These are phyloP conservation scores for Lasioglossum malachurum DNA, from an alignment of 2,888 invertebrate genomes.

Conservation along the genomic window DNA sequence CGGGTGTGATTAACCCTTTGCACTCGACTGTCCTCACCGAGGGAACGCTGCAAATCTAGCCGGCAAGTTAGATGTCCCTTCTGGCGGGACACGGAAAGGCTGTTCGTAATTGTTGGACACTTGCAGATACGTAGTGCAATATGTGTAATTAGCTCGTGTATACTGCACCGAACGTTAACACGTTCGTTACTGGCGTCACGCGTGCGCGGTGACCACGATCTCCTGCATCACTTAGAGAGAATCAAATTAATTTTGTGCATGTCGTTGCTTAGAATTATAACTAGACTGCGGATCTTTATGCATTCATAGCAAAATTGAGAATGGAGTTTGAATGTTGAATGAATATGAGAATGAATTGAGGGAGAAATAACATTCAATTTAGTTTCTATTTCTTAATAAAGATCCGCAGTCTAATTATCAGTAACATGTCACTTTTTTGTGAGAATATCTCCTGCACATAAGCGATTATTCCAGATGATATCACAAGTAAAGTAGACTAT, in stretches of 20 bases:
- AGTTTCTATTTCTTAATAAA: no score
- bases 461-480: background rate
- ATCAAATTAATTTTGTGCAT: background rate
- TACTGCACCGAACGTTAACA: background rate
- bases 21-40: background rate
- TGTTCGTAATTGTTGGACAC: background rate
- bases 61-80: background rate
- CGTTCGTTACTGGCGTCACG: background rate
- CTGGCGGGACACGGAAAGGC: background rate
- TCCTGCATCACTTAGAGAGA: background rate
- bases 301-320: background rate
- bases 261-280: background rate
- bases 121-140: background rate
- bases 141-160: constrained; percentile 2
- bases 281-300: background rate
- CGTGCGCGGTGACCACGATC: background rate
- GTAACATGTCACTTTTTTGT: no score
- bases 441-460: no score
- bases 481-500: background rate
- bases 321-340: no score
- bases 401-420: no score
- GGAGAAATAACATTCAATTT: no score
- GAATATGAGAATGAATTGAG: no score
- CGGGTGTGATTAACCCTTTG: background rate
- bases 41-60: background rate